Evolutionary conservation across 2,797 vertebrate species (phyloP).

Genomic region (Poeciliopsis gracilis): DNA sequence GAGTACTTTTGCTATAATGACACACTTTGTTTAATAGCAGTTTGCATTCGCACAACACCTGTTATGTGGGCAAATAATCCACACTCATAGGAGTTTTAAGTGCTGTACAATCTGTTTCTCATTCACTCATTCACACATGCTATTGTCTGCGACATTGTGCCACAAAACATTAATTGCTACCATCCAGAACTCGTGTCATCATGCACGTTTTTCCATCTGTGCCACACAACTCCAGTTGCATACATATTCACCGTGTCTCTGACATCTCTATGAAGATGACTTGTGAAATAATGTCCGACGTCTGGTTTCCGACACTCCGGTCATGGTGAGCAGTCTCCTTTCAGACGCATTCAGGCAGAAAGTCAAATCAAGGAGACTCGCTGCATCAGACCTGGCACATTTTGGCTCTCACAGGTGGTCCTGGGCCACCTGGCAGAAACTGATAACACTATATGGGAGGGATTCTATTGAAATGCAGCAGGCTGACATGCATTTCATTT

Average conservation of each 20-base stretch:
- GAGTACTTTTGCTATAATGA: not conserved
- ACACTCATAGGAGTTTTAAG: not conserved
- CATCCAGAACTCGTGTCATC: not conserved
- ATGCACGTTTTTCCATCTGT: conserved; percentile 6
- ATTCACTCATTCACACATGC: not conserved
- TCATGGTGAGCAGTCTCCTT: conserved; percentile 53
- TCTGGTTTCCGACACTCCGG: conserved; percentile 39
- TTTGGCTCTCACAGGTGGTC: conserved; percentile 69
- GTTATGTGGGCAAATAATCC: not conserved
- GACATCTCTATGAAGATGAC: conserved; percentile 43
- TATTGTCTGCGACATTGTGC: not conserved
- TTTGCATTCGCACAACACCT: not conserved
- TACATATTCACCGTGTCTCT: conserved; percentile 21
- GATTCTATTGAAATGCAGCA: conserved; percentile 58
- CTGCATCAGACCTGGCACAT: conserved; percentile 63
- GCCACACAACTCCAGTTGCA: conserved; percentile 2
- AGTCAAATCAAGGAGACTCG: conserved; percentile 50
- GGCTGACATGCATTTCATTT: conserved; percentile 65
- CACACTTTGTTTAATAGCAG: not conserved
- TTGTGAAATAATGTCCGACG: conserved; percentile 44
- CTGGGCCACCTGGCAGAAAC: conserved; percentile 63
- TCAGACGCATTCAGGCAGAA: conserved; percentile 53
- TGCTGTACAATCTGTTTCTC: not conserved
- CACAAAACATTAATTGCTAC: not conserved
- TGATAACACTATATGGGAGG: conserved; percentile 62